Conservation (phyloP, 2,888 invertebrate genomes). For the Pyrochroa serraticornis region DNA sequence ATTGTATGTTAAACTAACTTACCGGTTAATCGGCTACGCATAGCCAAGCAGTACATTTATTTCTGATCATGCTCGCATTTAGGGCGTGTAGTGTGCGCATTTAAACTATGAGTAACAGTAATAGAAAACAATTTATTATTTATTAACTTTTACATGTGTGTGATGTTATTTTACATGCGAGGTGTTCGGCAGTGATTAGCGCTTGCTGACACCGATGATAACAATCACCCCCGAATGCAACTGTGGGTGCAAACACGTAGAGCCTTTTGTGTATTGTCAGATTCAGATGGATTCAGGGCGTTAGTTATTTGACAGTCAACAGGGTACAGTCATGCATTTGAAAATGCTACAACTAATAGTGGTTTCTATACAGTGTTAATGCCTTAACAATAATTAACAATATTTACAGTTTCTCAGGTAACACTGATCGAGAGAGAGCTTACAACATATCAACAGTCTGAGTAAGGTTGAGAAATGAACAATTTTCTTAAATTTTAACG, state of each 20-base stretch:
- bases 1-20: slow-evolving; percentile 29
- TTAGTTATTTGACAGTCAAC: slow-evolving; percentile 25
- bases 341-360: slow-evolving; percentile 34
- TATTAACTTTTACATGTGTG: slow-evolving; percentile 33
- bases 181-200: slow-evolving; percentile 49
- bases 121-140: slow-evolving; percentile 54
- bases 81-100: slow-evolving; percentile 25
- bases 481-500: slow-evolving; percentile 22
- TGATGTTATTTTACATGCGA: slow-evolving; percentile 45
- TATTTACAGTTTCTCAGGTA: slow-evolving; percentile 34
- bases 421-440: neutral
- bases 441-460: slow-evolving; percentile 10
- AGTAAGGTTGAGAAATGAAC: slow-evolving; percentile 5
- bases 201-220: slow-evolving; percentile 39
- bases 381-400: slow-evolving; percentile 34
- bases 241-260: slow-evolving; percentile 49
- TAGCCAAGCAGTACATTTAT: slow-evolving; percentile 16
- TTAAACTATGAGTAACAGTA: slow-evolving; percentile 45
- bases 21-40: slow-evolving; percentile 31
- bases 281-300: slow-evolving; percentile 40
- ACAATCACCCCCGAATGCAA: slow-evolving; percentile 39
- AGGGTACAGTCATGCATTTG: slow-evolving; percentile 35
- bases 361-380: slow-evolving; percentile 26
- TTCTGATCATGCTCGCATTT: slow-evolving; percentile 13
- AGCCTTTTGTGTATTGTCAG: slow-evolving; percentile 40